Evolutionary conservation across 2,797 vertebrate species (phyloP).

Genomic region (Anguilla megastoma): DNA sequence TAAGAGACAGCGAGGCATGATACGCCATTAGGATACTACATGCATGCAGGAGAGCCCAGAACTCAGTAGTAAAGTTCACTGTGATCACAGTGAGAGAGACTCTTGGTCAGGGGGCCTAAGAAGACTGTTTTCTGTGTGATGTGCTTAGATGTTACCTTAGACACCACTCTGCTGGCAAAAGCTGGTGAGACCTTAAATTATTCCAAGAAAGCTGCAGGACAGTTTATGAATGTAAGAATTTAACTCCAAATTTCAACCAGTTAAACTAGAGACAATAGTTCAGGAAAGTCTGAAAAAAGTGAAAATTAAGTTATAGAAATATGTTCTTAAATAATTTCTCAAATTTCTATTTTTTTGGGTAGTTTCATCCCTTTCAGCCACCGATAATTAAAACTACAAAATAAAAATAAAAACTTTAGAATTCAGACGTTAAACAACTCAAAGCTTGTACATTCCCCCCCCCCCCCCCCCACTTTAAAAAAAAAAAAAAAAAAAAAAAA

Average conservation of each 20-base stretch:
- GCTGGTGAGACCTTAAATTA: neutral
- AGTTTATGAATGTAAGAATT: no score
- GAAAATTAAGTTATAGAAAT: neutral
- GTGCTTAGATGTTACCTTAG: constrained; percentile 10
- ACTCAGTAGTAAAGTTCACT: neutral
- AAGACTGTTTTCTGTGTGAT: neutral
- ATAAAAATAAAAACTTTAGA: neutral
- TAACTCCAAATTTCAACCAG: neutral
- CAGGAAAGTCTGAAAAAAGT: neutral
- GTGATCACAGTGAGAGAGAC: neutral
- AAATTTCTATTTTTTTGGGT: neutral
- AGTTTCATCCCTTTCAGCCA: neutral
- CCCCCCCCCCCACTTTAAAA: neutral
- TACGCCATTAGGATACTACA: neutral
- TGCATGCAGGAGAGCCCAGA: neutral
- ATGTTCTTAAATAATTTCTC: neutral
- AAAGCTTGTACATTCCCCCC: neutral
- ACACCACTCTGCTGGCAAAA: neutral
- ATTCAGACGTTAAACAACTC: neutral
- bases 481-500: neutral
- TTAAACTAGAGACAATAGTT: neutral
- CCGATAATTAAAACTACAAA: neutral
- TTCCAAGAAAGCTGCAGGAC: no score
- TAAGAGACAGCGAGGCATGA: neutral
- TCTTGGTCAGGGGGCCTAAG: neutral